These are phyloP conservation scores for Gymnothorax javanicus DNA, from an alignment of 2,797 vertebrate species.

Conservation along the genomic window DNA sequence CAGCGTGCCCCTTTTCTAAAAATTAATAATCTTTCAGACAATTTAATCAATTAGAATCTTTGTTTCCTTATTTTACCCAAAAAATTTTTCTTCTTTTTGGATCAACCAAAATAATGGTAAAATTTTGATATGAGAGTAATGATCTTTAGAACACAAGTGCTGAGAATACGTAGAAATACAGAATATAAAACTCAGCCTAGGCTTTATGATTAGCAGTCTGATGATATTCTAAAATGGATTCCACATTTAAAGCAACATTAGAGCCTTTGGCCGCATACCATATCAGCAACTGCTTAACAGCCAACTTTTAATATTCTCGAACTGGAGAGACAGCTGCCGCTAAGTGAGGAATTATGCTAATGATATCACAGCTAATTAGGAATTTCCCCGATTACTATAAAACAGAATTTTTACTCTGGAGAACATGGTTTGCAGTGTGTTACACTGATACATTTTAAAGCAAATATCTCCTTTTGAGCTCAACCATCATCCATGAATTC, in stretches of 20 bases:
- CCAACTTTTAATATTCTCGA: neutral
- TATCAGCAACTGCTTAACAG: slow-evolving; percentile 19
- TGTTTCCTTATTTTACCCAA: too few relatives aligned
- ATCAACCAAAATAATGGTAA: too few relatives aligned
- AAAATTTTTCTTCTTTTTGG: too few relatives aligned
- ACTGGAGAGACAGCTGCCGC: slow-evolving; percentile 3
- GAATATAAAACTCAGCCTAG: neutral
- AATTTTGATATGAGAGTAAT: too few relatives aligned
- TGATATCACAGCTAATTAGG: neutral
- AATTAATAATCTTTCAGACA: too few relatives aligned
- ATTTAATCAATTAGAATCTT: too few relatives aligned
- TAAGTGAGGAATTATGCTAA: neutral
- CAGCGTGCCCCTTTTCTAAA: too few relatives aligned
- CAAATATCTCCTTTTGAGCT: slow-evolving; percentile 1
- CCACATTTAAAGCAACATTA: slow-evolving; percentile 9
- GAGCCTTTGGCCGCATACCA: slow-evolving; percentile 12
- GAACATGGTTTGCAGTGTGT: neutral
- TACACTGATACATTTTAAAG: neutral
- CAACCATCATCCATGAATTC: neutral
- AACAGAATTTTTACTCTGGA: neutral
- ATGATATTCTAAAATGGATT: neutral
- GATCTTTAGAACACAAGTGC: too few relatives aligned
- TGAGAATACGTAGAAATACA: too few relatives aligned
- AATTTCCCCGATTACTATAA: slow-evolving; percentile 11
- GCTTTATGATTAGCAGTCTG: neutral